These are phyloP conservation scores for Meteorus sp. DNA, from an alignment of 1,140 invertebrate species.

Conservation along the genomic window DNA sequence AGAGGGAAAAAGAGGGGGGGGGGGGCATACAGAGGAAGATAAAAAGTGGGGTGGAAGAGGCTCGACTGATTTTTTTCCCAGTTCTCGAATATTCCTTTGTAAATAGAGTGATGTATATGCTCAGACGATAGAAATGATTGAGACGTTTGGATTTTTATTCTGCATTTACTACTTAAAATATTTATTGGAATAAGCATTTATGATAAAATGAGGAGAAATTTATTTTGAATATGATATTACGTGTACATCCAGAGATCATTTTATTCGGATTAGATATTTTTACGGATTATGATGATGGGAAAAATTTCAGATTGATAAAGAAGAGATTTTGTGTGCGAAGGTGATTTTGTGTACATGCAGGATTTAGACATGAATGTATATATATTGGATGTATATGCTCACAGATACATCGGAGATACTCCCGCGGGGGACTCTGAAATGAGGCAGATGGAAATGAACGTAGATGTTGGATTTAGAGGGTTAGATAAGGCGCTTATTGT, in stretches of 20 bases:
- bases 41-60: too few relatives aligned
- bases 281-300: background rate
- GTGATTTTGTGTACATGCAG: background rate
- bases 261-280: background rate
- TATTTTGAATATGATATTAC: too few relatives aligned
- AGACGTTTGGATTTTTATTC: too few relatives aligned
- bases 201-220: too few relatives aligned
- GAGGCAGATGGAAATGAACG: background rate
- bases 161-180: too few relatives aligned
- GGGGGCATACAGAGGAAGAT: background rate
- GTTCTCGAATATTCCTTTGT: background rate
- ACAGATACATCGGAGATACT: constrained; percentile 1
- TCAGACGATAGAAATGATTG: background rate
- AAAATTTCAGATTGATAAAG: too few relatives aligned
- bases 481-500: constrained; percentile 2
- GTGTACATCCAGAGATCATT: background rate
- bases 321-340: background rate
- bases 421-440: background rate
- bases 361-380: background rate
- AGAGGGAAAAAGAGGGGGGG: too few relatives aligned
- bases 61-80: background rate
- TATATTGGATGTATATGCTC: background rate
- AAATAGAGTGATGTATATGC: background rate
- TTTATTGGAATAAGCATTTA: too few relatives aligned
- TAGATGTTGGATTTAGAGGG: constrained; percentile 2